These are phyloP conservation scores for Danio aesculapii DNA, from an alignment of 2,797 vertebrate species.

Conservation along the genomic window DNA sequence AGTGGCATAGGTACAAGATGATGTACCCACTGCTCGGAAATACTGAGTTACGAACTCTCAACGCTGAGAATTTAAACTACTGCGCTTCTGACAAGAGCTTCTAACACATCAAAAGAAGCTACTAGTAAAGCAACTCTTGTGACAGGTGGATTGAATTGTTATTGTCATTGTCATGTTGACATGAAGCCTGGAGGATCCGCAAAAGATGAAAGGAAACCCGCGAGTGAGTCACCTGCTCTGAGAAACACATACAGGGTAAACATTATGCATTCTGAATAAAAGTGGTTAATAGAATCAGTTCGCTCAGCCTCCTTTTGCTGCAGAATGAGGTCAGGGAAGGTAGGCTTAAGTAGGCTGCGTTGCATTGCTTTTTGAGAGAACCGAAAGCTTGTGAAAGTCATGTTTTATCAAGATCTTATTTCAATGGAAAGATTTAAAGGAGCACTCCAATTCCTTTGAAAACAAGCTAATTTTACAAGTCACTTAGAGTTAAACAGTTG, in stretches of 20 bases:
- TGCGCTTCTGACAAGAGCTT: constrained; percentile 27
- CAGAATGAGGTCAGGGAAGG: constrained; percentile 23
- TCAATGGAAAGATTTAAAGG: background rate
- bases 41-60: background rate
- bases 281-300: constrained; percentile 3
- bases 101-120: constrained; percentile 19
- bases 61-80: constrained; percentile 14
- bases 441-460: background rate
- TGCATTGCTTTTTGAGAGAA: background rate
- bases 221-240: constrained; percentile 10
- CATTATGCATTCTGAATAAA: background rate
- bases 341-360: constrained; percentile 31
- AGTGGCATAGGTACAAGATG: background rate
- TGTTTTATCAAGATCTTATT: constrained; percentile 1
- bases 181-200: constrained; percentile 9
- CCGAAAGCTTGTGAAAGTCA: background rate
- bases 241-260: background rate
- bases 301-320: constrained; percentile 7
- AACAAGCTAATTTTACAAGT: no score
- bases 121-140: background rate
- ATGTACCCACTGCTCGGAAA: background rate
- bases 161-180: constrained; percentile 5
- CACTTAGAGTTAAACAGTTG: no score
- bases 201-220: constrained; percentile 5
- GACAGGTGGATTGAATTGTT: background rate